Evolutionary conservation across 2,797 vertebrate genomes (phyloP).

Genomic region (Pteronotus mesoamericanus): DNA sequence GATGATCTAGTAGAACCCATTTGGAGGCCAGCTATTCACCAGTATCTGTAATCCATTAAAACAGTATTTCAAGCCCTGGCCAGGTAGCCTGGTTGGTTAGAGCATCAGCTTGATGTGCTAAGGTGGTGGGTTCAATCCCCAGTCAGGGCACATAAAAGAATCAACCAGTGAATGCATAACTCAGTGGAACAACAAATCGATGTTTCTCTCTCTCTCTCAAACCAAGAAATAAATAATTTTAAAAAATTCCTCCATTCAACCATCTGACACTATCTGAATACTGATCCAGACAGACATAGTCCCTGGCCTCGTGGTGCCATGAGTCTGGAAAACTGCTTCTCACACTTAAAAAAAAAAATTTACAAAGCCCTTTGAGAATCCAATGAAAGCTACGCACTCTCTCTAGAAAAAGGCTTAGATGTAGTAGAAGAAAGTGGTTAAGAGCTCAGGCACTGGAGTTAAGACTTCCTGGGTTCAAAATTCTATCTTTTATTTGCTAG

Average conservation of each 20-base stretch:
- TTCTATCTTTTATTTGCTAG: conserved; percentile 1
- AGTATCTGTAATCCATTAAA: not conserved
- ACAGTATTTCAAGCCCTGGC: not conserved
- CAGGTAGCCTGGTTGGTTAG: not conserved
- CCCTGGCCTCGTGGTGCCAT: not conserved
- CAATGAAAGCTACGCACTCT: not conserved
- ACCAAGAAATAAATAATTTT: not conserved
- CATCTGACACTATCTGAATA: not conserved
- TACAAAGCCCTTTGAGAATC: not conserved
- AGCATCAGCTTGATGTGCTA: not conserved
- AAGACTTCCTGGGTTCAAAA: not conserved
- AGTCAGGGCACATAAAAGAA: not conserved
- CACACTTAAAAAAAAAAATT: not conserved
- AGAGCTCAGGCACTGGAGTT: not conserved
- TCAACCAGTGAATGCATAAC: not conserved
- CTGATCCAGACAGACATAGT: not conserved
- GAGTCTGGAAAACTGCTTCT: not conserved
- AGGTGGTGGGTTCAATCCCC: not conserved
- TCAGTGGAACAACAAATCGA: not conserved
- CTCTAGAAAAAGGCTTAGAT: not conserved
- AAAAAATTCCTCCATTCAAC: not conserved
- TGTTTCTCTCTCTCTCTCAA: not conserved
- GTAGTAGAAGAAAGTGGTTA: not conserved
- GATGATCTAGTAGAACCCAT: not conserved
- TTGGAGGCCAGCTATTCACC: not conserved